Base-by-base conservation (phyloP, 2,888 invertebrate genomes). In the Cenopis cana region DNA sequence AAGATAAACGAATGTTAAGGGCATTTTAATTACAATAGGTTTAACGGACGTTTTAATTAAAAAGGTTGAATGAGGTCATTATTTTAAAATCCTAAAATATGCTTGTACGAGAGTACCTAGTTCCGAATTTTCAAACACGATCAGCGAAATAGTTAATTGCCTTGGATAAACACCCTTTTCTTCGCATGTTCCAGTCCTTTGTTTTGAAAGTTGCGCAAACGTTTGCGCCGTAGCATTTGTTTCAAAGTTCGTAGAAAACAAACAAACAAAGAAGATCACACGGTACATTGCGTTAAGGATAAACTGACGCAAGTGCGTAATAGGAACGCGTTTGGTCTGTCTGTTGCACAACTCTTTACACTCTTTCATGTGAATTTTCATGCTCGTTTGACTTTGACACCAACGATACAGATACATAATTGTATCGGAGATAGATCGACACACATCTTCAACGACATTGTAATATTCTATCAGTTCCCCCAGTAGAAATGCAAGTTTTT, bases 241-340 rank as follows among this genome's bases (percentile, higher is more conserved):
- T 33, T 17, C 20, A 46, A 67, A 61, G 61, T 71, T 61, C 24
- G 56, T 69, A 61, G 55, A 61, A 71, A 67, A 71, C 61, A 71
- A 71, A 71, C 55, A 71, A 61, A 71, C 71, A 71, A 71, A 71
- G 59, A 52, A 67, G 66, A 71, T 71, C 71, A 71, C 71, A 71
- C 71, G 71, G 66, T 56, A 71, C 66, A 56, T 67, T 67, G 67
- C 71, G 38, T 67, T 50, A 61, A 70, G 71, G 66, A 67, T 71
- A 66, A 59, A 66, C 65, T 66, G 61, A 71, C 56, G 71, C 67
- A 67, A 71, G 67, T 67, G 71, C 71, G 71, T 71, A 66, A 50
- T 57, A 18, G 18, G 55, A 56, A 20, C 55, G 55, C 54, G 61
- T 67, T 49, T 56, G 65, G 49, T 66, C 20, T 55, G 49, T 66